Conservation (phyloP, 1,140 invertebrate genomes). For the Tetragnatha versicolor region DNA sequence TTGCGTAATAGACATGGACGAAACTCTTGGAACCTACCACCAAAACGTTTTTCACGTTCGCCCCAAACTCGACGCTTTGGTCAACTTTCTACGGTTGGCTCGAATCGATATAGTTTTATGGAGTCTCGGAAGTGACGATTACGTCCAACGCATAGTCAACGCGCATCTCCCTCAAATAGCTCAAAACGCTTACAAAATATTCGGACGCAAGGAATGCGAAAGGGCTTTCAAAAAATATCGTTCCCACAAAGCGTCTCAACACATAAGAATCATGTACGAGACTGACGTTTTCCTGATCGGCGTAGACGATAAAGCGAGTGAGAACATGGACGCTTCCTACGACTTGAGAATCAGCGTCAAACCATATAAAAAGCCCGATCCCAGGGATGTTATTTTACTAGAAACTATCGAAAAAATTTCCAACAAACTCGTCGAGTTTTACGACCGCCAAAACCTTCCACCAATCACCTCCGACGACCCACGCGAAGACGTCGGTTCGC, state of each 20-base stretch:
- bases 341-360: constrained; percentile 9
- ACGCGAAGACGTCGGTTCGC: too few relatives aligned
- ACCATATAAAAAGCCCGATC: constrained; percentile 4
- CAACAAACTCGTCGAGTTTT: too few relatives aligned
- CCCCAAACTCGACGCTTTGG: neutral
- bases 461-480: too few relatives aligned
- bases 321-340: constrained; percentile 27
- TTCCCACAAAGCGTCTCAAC: neutral
- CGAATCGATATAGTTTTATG: constrained; percentile 9
- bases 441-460: too few relatives aligned
- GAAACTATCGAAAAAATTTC: constrained; percentile 7
- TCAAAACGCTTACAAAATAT: neutral
- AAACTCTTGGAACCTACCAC: constrained; percentile 12
- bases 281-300: neutral
- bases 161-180: neutral
- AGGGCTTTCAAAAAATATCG: neutral
- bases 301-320: neutral
- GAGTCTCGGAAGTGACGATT: constrained; percentile 14
- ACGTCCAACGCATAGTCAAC: neutral
- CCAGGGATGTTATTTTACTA: neutral
- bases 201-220: neutral
- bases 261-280: constrained; percentile 5
- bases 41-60: neutral
- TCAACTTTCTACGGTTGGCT: neutral
- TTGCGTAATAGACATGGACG: constrained; percentile 32